A percentile compares a stretch with the other conserved stretches of the same genome.
phyloP scores from a whole-genome alignment of 1,140 invertebrate species.

The Tetramorium alpestre region DNA sequence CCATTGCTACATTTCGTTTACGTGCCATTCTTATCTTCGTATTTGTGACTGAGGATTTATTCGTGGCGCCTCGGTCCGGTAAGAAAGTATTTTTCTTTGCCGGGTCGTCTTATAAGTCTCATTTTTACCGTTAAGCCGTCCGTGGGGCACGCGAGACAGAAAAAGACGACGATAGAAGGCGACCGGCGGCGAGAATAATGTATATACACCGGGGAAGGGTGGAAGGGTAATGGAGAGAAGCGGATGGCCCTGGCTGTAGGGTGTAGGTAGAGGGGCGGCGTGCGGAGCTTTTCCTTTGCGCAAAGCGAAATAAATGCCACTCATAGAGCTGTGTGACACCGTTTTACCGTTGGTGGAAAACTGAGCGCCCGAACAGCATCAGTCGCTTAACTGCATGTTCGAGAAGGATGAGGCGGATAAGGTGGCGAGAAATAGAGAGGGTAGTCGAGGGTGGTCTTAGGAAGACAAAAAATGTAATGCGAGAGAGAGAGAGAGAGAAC shows the following conservation, averaged over 20 bases:
- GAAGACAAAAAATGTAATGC: neutral
- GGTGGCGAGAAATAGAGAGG: slow-evolving; percentile 20
- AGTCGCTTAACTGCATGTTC: slow-evolving; percentile 69
- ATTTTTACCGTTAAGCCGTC: slow-evolving; percentile 59
- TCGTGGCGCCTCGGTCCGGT: slow-evolving; percentile 28
- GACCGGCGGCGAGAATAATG: slow-evolving; percentile 29
- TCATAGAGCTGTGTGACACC: slow-evolving; percentile 36
- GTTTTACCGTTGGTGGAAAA: slow-evolving; percentile 64
- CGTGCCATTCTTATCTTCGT: slow-evolving; percentile 50
- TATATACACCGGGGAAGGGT: slow-evolving; percentile 31
- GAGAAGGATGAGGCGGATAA: neutral
- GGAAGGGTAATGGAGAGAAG: slow-evolving; percentile 41
- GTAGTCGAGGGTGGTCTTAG: neutral
- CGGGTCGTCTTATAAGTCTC: slow-evolving; percentile 60
- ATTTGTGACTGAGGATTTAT: slow-evolving; percentile 52
- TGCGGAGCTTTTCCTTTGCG: slow-evolving; percentile 55
- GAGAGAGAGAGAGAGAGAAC: neutral
- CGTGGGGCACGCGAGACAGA: slow-evolving; percentile 9
- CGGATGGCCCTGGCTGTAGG: slow-evolving; percentile 10
- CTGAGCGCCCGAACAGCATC: slow-evolving; percentile 62
- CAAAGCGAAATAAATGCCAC: slow-evolving; percentile 69
- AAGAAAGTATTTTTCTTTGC: slow-evolving; percentile 60
- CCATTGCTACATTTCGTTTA: slow-evolving; percentile 43
- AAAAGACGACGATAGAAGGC: slow-evolving; percentile 1
- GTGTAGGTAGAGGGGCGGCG: slow-evolving; percentile 12